Base-by-base conservation (phyloP, 2,113 vertebrate species). In the Ginglymostoma cirratum region DNA sequence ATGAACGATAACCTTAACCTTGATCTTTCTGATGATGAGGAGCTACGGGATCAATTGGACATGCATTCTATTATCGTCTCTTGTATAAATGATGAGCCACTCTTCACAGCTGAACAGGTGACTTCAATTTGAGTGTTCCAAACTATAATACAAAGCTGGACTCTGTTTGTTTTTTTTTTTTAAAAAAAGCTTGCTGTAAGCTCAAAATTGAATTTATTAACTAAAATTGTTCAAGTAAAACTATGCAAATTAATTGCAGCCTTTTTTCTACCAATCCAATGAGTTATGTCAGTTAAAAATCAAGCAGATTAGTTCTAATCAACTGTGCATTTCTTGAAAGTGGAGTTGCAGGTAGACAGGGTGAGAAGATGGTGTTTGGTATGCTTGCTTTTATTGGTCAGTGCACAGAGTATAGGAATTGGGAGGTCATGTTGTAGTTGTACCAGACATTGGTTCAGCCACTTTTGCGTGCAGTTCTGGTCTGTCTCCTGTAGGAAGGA, bases 11-110 rank as follows among this genome's bases (percentile, higher is more conserved):
- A 98, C 96, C 97, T 98, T 97, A 98, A 98, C 96, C 98, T 99
- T 96, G 99, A 99, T 93, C 96, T 99, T 38, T 99, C 99, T 24
- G 99, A 99, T 96, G 99, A 99, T 0, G 99, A 99, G 96, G 99
- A 99, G 96, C 97, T 99, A 96, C 98, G 99, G 96, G 99, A 99
- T 72, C 99, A 99, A 96, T 96, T 99, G 97, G 99, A 99, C 96
- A 99, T 99, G 99, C 99, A 99, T 97, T 99, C 99, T 0, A 99
- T 99, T 97, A 99, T 99, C 0, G 98, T 99, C 45, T 99, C 99
- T 95, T 98, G 98, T 89, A 98, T 99, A 96, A 98, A 96, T 0
- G 98, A 99, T 0, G 99, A 99, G 96, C 99, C 99, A 0, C 98
- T 99, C 94, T 99, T 99, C 97, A 99, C 99, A 5, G 99, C 99